Conservation (phyloP, 2,797 vertebrate genomes). For the Gallirallus australis region DNA sequence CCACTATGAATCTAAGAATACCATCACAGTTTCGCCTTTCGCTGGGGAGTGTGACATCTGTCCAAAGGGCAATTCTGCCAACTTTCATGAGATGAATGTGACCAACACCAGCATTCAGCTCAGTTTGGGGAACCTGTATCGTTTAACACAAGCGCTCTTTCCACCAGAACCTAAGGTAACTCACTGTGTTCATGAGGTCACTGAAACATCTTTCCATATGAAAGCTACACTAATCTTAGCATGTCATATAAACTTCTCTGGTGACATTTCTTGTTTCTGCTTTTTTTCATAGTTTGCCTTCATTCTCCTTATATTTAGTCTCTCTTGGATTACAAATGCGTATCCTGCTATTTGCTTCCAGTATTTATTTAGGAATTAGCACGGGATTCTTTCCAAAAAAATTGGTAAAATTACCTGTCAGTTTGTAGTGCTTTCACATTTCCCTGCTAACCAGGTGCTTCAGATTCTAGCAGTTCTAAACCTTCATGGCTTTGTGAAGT, state of each 20-base stretch:
- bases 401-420: not conserved
- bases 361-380: not conserved
- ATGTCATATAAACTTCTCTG: not conserved
- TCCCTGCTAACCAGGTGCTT: not conserved
- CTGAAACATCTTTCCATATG: not conserved
- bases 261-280: not conserved
- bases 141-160: constrained; percentile 83
- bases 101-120: constrained; percentile 88
- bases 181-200: not conserved
- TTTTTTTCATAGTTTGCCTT: not conserved
- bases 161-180: constrained; percentile 88
- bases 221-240: not conserved
- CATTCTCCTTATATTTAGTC: not conserved
- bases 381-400: not conserved
- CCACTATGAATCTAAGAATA: constrained; percentile 84
- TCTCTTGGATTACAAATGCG: not conserved
- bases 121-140: constrained; percentile 86
- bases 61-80: constrained; percentile 86
- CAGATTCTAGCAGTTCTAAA: not conserved
- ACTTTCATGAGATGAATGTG: constrained; percentile 85
- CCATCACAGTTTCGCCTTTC: constrained; percentile 92
- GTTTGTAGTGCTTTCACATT: not conserved
- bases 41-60: constrained; percentile 94
- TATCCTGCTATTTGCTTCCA: not conserved
- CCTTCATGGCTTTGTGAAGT: not conserved